These are phyloP conservation scores for Bombyx huttoni DNA, from an alignment of 2,888 invertebrate genomes.

Conservation along the genomic window DNA sequence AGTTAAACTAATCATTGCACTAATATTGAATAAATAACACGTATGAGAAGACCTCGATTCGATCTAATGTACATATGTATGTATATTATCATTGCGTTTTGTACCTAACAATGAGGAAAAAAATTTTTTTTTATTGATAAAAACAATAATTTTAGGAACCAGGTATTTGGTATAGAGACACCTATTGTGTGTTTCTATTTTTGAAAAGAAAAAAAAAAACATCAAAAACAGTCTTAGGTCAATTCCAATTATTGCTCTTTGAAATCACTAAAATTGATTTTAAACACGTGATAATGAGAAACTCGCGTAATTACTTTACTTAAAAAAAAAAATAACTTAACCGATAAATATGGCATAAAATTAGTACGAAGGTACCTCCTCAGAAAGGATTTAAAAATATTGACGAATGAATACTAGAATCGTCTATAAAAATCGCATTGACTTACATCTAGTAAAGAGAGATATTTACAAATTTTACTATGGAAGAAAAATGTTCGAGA, in stretches of 20 bases:
- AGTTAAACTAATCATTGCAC: conserved; percentile 71
- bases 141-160: conserved; percentile 6
- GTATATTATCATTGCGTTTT: conserved; percentile 3
- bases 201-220: conserved; percentile 26
- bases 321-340: conserved; percentile 35
- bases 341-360: conserved; percentile 70
- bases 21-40: conserved; percentile 68
- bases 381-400: conserved; percentile 56
- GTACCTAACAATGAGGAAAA: conserved; percentile 18
- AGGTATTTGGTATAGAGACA: background rate
- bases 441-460: conserved; percentile 46
- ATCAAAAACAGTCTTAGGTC: conserved; percentile 65
- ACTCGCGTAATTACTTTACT: conserved; percentile 1
- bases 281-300: background rate
- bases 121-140: background rate
- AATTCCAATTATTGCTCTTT: conserved; percentile 53
- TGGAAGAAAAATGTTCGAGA: conserved; percentile 62
- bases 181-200: conserved; percentile 4
- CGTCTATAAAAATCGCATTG: conserved; percentile 54
- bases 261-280: conserved; percentile 2
- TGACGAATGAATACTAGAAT: conserved; percentile 63
- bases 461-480: conserved; percentile 72
- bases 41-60: conserved; percentile 44
- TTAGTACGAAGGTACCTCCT: conserved; percentile 63
- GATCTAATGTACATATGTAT: conserved; percentile 7